A percentile compares a stretch with the other conserved stretches of the same genome.
phyloP scores from a whole-genome alignment of 2,113 vertebrate species.

The Bolborhynchus lineola region DNA sequence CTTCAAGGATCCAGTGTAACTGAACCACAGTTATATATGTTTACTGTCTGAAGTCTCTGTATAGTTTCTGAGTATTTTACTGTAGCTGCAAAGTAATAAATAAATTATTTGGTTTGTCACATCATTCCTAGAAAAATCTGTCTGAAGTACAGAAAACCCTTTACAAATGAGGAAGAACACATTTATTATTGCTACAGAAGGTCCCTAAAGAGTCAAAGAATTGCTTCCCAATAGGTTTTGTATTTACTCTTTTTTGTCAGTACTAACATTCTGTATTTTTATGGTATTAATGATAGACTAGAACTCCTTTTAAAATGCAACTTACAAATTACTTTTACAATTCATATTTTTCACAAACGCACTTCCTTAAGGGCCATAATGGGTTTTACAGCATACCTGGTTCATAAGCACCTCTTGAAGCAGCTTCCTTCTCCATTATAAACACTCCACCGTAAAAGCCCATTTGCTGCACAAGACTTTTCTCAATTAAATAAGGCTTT shows the following conservation, averaged over 20 bases:
- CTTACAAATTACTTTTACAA: background rate
- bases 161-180: background rate
- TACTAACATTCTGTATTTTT: background rate
- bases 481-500: background rate
- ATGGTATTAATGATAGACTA: background rate
- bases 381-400: background rate
- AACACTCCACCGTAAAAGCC: background rate
- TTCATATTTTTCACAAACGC: background rate
- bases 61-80: conserved; percentile 71
- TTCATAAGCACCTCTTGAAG: background rate
- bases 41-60: conserved; percentile 74
- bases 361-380: background rate
- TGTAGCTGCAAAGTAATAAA: conserved; percentile 65
- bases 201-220: background rate
- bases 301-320: background rate
- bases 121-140: conserved; percentile 3
- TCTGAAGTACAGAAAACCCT: background rate
- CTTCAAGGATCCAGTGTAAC: conserved; percentile 85
- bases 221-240: background rate
- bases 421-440: background rate
- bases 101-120: conserved; percentile 71
- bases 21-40: conserved; percentile 77
- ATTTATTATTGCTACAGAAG: background rate
- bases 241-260: background rate
- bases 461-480: background rate